A percentile compares a stretch with the other conserved stretches of the same genome.
Evolutionary conservation across 2,888 invertebrate genomes (phyloP).

Genomic region (Autographa gamma): DNA sequence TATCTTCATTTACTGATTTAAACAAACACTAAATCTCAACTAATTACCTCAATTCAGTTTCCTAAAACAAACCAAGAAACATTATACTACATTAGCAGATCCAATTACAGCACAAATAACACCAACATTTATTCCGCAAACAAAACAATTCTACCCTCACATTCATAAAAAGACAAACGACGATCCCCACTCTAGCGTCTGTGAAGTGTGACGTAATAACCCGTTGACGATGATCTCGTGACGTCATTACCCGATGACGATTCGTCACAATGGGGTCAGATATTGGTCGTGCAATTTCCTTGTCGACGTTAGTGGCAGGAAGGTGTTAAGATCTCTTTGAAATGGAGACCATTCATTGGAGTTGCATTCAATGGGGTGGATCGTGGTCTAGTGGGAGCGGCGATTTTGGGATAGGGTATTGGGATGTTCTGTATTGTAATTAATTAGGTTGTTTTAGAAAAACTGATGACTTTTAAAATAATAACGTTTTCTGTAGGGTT

Average conservation of each 20-base stretch:
- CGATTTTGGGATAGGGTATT: background rate
- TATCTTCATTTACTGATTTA: background rate
- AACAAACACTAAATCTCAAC: background rate
- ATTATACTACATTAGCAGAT: background rate
- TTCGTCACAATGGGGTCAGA: conserved; percentile 43
- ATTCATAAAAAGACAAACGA: conserved; percentile 43
- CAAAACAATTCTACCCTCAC: conserved; percentile 28
- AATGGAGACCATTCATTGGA: conserved; percentile 35
- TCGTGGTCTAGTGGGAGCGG: background rate
- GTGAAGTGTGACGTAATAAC: too few species aligned
- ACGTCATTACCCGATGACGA: conserved; percentile 32
- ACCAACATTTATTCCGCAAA: conserved; percentile 11
- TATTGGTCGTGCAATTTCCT: conserved; percentile 48
- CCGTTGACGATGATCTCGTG: too few species aligned
- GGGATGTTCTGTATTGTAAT: too few species aligned
- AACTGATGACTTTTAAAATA: too few species aligned
- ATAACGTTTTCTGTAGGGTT: too few species aligned
- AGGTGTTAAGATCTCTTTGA: conserved; percentile 40
- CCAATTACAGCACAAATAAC: conserved; percentile 10
- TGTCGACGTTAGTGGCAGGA: conserved; percentile 2
- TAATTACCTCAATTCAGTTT: background rate
- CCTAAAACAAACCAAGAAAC: background rate
- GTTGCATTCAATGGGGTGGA: background rate
- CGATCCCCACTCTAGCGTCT: conserved; percentile 16
- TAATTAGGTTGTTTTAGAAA: too few species aligned